Evolutionary conservation across 2,888 invertebrate species (phyloP).

Genomic region (Escarpia spicata): DNA sequence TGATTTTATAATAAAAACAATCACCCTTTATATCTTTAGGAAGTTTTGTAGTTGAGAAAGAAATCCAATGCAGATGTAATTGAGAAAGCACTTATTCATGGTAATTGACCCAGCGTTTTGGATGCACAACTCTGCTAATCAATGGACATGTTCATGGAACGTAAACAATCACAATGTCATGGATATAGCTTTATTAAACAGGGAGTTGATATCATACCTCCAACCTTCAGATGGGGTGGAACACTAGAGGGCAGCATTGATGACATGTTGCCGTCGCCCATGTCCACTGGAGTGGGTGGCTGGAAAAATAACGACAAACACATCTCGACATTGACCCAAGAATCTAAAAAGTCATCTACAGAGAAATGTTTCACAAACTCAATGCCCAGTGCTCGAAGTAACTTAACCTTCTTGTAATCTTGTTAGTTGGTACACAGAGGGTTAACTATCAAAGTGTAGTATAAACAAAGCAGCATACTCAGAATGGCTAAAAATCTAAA

Average conservation of each 20-base stretch:
- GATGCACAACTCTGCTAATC: neutral
- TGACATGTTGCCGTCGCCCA: neutral
- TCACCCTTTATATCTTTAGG: neutral
- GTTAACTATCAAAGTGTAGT: no score
- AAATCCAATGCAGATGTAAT: neutral
- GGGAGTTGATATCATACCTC: neutral
- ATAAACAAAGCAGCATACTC: neutral
- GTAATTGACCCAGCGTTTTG: neutral
- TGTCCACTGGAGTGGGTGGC: neutral
- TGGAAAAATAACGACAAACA: neutral
- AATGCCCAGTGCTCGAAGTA: no score
- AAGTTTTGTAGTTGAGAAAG: neutral
- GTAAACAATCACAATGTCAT: neutral
- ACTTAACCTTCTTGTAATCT: no score
- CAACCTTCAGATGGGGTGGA: neutral
- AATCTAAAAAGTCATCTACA: no score
- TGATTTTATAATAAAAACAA: neutral
- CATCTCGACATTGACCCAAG: no score
- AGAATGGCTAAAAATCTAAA: neutral
- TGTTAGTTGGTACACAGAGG: no score
- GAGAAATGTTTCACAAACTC: no score
- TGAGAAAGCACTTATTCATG: neutral
- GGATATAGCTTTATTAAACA: no score
- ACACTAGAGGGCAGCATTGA: neutral
- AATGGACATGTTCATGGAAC: no score